Percentiles rank a stretch among this genome's conserved stretches.
Conservation (phyloP, 2,797 vertebrate genomes). For the Rhinella marina region DNA sequence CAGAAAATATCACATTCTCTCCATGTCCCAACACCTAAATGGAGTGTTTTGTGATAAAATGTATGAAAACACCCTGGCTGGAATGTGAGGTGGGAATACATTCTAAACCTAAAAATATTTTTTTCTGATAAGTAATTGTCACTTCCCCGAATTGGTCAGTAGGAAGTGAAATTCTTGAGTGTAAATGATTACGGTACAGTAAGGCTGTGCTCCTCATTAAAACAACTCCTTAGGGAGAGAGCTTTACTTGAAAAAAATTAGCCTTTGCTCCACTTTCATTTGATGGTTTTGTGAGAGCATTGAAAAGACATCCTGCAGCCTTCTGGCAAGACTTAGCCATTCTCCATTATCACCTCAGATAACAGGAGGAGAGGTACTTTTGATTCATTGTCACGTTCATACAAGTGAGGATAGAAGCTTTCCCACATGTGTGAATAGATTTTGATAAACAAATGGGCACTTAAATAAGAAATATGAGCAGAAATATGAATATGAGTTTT, state of each 20-base stretch:
- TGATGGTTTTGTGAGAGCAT: slow-evolving; percentile 56
- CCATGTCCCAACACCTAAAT: neutral
- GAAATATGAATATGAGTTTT: neutral
- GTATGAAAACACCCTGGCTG: slow-evolving; percentile 52
- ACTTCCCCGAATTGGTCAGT: slow-evolving; percentile 42
- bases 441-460: slow-evolving; percentile 64
- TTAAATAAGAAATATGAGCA: slow-evolving; percentile 31
- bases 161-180: slow-evolving; percentile 57
- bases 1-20: neutral
- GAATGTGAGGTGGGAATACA: slow-evolving; percentile 8
- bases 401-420: slow-evolving; percentile 66
- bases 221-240: slow-evolving; percentile 54
- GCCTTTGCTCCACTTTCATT: slow-evolving; percentile 61
- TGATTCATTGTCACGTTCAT: slow-evolving; percentile 67
- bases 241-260: slow-evolving; percentile 63
- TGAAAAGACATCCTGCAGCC: slow-evolving; percentile 59
- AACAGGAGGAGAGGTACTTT: slow-evolving; percentile 65
- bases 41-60: slow-evolving; percentile 56
- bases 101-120: slow-evolving; percentile 28
- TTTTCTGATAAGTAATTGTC: slow-evolving; percentile 19
- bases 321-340: slow-evolving; percentile 57
- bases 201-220: slow-evolving; percentile 64
- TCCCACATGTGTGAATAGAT: slow-evolving; percentile 66
- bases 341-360: slow-evolving; percentile 71
- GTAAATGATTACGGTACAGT: slow-evolving; percentile 64